phyloP scores from a whole-genome alignment of 1,140 invertebrate genomes.

The Leucophenga varia region DNA sequence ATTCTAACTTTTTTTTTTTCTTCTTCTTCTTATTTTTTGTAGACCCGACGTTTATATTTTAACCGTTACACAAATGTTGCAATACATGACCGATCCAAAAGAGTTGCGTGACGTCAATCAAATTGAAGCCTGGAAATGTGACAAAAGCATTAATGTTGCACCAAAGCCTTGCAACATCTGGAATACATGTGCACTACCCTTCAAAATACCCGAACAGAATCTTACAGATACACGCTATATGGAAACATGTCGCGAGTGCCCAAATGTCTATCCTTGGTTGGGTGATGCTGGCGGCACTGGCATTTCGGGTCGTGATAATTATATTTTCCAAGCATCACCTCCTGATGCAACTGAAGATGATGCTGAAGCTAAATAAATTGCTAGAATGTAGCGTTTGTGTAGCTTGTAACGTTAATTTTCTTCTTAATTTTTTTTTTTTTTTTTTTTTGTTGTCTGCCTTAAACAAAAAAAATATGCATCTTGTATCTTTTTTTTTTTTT shows the following conservation, averaged over 20 bases:
- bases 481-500: too few relatives aligned
- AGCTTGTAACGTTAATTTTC: too few relatives aligned
- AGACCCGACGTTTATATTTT: conserved; percentile 89
- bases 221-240: conserved; percentile 81
- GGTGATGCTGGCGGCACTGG: conserved; percentile 83
- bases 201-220: conserved; percentile 74
- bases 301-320: conserved; percentile 75
- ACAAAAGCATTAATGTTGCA: conserved; percentile 68
- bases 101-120: conserved; percentile 65
- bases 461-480: too few relatives aligned
- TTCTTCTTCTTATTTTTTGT: conserved; percentile 38
- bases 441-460: too few relatives aligned
- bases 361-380: background rate
- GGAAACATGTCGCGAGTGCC: conserved; percentile 84
- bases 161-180: conserved; percentile 74
- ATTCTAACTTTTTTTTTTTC: conserved; percentile 6
- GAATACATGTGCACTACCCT: conserved; percentile 81
- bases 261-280: conserved; percentile 64
- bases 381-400: too few relatives aligned
- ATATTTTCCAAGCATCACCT: conserved; percentile 58
- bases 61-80: conserved; percentile 84
- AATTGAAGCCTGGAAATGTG: conserved; percentile 81
- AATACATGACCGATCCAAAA: conserved; percentile 88
- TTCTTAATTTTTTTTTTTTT: too few relatives aligned
- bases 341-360: background rate